Conservation (phyloP, 2,888 invertebrate genomes). For the Lasioglossum zephyrum region DNA sequence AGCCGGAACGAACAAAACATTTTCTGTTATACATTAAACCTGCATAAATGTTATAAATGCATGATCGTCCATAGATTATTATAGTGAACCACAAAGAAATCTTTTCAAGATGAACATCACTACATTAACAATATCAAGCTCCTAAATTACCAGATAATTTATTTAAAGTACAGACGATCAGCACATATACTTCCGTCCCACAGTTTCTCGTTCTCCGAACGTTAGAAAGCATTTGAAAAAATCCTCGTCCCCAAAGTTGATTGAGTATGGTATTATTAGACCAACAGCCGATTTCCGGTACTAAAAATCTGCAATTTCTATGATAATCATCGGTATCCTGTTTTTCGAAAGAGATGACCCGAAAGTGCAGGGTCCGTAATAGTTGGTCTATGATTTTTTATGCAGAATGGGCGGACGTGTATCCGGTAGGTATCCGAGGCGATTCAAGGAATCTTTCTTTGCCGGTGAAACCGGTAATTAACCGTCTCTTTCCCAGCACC, state of each 20-base stretch:
- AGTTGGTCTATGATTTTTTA: neutral
- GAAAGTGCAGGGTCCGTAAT: neutral
- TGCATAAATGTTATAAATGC: too few species aligned
- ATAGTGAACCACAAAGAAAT: too few species aligned
- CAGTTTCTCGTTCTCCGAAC: neutral
- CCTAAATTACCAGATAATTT: too few species aligned
- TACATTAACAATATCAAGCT: too few species aligned
- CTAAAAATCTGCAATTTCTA: neutral
- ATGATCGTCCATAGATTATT: too few species aligned
- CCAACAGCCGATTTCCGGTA: neutral
- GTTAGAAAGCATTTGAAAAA: neutral
- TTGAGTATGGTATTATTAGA: neutral
- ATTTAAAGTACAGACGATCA: too few species aligned
- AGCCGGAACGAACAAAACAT: neutral
- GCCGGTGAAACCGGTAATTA: slow-evolving; percentile 7
- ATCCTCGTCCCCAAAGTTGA: neutral
- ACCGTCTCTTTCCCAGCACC: neutral
- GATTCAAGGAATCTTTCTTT: neutral
- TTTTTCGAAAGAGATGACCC: neutral
- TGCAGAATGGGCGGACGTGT: neutral
- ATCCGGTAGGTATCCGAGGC: neutral
- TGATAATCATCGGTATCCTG: neutral
- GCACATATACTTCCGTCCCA: too few species aligned
- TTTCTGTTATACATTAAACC: neutral
- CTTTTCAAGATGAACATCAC: neutral